phyloP scores from a whole-genome alignment of 1,140 invertebrate genomes.

The Onthophagus taurus region DNA sequence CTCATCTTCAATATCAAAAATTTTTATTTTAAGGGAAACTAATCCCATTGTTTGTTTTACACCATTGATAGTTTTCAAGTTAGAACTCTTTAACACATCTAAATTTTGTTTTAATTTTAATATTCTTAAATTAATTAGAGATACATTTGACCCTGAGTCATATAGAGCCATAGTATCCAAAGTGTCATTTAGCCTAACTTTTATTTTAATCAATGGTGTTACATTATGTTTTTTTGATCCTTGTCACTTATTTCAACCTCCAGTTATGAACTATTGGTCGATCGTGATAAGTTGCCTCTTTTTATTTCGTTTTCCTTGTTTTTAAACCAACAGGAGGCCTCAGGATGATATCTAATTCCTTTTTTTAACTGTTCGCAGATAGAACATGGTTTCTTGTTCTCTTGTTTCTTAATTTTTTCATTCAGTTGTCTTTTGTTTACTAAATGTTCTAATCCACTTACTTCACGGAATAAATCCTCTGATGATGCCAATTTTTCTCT shows the following conservation, averaged over 20 bases:
- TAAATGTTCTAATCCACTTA: no score
- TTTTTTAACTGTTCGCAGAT: background rate
- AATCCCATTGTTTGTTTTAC: constrained; percentile 22
- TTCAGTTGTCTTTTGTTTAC: no score
- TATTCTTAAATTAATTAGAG: constrained; percentile 26
- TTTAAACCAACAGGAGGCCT: constrained; percentile 4
- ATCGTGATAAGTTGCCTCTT: background rate
- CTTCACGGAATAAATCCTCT: no score
- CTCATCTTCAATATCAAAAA: constrained; percentile 25
- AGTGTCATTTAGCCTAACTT: constrained; percentile 22
- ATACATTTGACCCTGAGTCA: constrained; percentile 27
- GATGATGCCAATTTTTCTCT: no score
- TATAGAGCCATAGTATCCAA: constrained; percentile 20
- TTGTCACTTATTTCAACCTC: constrained; percentile 16
- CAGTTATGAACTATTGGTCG: constrained; percentile 19
- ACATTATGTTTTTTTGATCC: constrained; percentile 16
- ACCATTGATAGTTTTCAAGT: constrained; percentile 26
- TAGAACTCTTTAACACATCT: constrained; percentile 15
- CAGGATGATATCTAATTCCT: constrained; percentile 1
- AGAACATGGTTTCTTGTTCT: constrained; percentile 4
- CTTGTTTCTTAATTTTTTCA: no score
- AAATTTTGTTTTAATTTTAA: constrained; percentile 11
- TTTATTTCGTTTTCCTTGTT: background rate
- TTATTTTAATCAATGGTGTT: constrained; percentile 19
- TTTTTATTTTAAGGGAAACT: constrained; percentile 22